Evolutionary conservation across 2,888 invertebrate genomes (phyloP).

Genomic region (Oscheius sp.): DNA sequence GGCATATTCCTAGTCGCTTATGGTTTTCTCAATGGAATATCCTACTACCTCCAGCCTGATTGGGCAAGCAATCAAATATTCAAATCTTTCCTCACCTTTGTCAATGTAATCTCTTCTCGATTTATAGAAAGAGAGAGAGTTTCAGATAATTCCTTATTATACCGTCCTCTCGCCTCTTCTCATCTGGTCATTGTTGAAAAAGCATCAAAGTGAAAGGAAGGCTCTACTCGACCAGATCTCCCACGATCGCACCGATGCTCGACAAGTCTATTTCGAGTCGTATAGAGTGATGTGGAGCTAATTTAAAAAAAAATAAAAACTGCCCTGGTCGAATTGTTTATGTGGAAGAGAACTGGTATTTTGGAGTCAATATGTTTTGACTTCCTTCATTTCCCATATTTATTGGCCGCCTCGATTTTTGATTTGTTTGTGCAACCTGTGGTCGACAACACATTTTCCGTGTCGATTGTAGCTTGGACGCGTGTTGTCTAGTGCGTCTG

Average conservation of each 20-base stretch:
- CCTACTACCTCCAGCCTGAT: not conserved
- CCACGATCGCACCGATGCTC: not conserved
- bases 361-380: too few species aligned
- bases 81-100: constrained; percentile 14
- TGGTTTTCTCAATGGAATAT: constrained; percentile 6
- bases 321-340: too few species aligned
- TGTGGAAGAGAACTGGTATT: too few species aligned
- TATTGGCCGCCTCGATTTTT: too few species aligned
- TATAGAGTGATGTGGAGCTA: not conserved
- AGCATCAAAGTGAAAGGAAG: not conserved
- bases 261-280: not conserved
- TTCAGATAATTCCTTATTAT: constrained; percentile 22
- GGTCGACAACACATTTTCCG: too few species aligned
- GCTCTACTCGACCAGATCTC: not conserved
- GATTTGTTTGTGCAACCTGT: too few species aligned
- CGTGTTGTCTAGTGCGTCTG: too few species aligned
- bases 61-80: constrained; percentile 3
- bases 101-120: constrained; percentile 8
- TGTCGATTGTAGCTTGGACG: too few species aligned
- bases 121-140: not conserved
- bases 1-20: constrained; percentile 5
- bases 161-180: constrained; percentile 3
- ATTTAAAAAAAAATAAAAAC: too few species aligned
- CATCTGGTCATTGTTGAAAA: constrained; percentile 2
- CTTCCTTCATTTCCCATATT: too few species aligned